Percentiles rank a stretch among this genome's conserved stretches.
Evolutionary conservation across 2,797 vertebrate genomes (phyloP).

Genomic region (Orientallactaga sibirica): DNA sequence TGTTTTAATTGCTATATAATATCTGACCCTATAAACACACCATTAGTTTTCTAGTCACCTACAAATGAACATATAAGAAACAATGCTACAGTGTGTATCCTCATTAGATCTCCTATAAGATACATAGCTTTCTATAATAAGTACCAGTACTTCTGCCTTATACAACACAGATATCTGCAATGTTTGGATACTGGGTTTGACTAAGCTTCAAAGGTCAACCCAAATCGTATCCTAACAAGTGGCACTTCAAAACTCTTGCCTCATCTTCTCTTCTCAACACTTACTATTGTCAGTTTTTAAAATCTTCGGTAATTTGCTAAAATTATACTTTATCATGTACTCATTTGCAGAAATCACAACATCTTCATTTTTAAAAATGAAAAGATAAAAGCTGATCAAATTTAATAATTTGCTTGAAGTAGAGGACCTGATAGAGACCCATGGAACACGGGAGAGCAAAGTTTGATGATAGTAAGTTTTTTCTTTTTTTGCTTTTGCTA

Average conservation of each 20-base stretch:
- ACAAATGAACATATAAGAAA: background rate
- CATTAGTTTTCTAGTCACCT: background rate
- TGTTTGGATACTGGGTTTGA: background rate
- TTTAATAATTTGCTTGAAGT: background rate
- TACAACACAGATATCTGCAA: background rate
- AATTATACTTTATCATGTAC: constrained; percentile 8
- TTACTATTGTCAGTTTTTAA: background rate
- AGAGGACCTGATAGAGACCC: background rate
- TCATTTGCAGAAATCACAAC: background rate
- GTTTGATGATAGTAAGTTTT: background rate
- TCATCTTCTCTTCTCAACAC: background rate
- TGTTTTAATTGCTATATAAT: background rate
- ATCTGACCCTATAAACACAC: background rate
- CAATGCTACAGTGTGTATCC: background rate
- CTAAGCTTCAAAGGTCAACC: constrained; percentile 10
- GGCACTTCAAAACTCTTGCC: background rate
- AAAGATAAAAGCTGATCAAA: background rate
- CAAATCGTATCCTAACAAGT: background rate
- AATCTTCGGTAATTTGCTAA: background rate
- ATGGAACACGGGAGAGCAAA: background rate
- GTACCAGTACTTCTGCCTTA: background rate
- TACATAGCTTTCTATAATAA: background rate
- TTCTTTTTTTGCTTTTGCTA: background rate
- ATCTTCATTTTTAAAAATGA: constrained; percentile 28
- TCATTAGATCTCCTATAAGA: background rate